phyloP scores from a whole-genome alignment of 2,797 vertebrate species.

The Pterois miles region DNA sequence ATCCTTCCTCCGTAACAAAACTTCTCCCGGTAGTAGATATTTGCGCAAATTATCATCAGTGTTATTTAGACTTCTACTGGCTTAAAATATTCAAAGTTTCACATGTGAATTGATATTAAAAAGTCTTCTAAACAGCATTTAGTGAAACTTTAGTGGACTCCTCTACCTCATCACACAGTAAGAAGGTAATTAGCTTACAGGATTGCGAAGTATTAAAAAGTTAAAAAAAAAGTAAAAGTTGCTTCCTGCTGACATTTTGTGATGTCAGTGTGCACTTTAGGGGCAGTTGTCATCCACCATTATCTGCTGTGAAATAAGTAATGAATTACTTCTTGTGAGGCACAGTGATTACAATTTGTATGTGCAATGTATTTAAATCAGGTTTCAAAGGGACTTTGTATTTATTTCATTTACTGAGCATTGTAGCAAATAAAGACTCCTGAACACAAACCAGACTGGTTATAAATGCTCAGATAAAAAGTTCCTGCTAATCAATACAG shows the following conservation, averaged over 20 bases:
- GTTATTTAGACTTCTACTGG: background rate
- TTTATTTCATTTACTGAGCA: background rate
- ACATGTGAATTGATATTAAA: background rate
- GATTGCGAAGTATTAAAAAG: background rate
- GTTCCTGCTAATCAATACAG: background rate
- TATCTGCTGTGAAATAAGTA: background rate
- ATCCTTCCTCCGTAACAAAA: background rate
- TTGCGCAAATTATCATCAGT: background rate
- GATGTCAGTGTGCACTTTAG: too few species aligned
- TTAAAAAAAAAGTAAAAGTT: constrained; percentile 3
- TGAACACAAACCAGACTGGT: background rate
- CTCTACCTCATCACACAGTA: background rate
- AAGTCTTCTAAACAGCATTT: background rate
- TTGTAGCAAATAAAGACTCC: background rate
- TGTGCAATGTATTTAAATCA: background rate
- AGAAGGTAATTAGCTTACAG: background rate
- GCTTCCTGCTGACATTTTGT: background rate
- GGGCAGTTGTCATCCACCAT: background rate
- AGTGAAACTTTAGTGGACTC: background rate
- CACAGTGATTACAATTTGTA: background rate
- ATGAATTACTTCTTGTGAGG: background rate
- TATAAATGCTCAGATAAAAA: background rate
- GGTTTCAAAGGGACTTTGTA: background rate
- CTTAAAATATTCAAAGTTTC: background rate
- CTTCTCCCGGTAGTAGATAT: background rate